Conservation (phyloP, 2,797 vertebrate species). For the Clamator glandarius region DNA sequence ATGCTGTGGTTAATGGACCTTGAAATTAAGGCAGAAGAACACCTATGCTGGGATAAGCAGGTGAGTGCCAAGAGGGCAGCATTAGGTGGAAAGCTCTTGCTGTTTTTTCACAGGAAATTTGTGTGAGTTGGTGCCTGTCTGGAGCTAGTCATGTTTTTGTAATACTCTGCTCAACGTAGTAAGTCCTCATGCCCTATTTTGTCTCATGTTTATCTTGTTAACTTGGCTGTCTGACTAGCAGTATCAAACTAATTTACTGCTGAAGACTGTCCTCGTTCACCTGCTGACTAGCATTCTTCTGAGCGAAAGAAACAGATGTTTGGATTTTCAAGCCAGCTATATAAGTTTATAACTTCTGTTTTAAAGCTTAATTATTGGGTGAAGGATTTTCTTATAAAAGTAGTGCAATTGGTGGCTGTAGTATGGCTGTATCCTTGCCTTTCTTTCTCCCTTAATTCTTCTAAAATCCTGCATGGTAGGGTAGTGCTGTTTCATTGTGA, state of each 20-base stretch:
- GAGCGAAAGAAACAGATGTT: accelerated
- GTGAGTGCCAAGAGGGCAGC: accelerated
- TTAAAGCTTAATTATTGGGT: not conserved
- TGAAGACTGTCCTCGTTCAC: not conserved
- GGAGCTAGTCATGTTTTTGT: not conserved
- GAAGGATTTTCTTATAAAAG: accelerated
- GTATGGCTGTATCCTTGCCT: accelerated
- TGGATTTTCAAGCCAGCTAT: not conserved
- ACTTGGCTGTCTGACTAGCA: not conserved
- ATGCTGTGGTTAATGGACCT: not conserved
- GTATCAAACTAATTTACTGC: not conserved
- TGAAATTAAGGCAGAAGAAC: accelerated
- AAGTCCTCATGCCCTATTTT: not conserved
- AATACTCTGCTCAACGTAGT: accelerated
- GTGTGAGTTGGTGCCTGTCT: accelerated
- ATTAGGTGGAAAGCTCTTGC: accelerated
- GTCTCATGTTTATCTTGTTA: accelerated
- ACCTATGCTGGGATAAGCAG: accelerated
- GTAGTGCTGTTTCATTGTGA: not conserved
- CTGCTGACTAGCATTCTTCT: accelerated
- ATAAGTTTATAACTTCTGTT: not conserved
- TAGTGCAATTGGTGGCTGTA: not conserved
- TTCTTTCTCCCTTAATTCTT: not conserved
- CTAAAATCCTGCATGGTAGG: not conserved
- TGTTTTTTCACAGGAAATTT: too few relatives aligned